A percentile compares a stretch with the other conserved stretches of the same genome.
These are phyloP conservation scores for Danio kyathit DNA, from an alignment of 2,797 vertebrate species.

Conservation along the genomic window DNA sequence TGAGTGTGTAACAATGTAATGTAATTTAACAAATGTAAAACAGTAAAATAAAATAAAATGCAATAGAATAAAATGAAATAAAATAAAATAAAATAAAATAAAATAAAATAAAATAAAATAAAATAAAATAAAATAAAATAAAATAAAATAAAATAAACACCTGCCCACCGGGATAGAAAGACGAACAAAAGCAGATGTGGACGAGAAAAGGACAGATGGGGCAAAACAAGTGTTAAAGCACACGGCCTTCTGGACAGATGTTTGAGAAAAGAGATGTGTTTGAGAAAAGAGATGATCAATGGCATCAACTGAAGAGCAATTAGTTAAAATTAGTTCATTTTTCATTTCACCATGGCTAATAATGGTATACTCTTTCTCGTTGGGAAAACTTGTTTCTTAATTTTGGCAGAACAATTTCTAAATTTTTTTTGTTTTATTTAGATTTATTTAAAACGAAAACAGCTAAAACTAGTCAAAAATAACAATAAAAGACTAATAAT, in stretches of 20 bases:
- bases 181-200: constrained; percentile 40
- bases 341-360: neutral
- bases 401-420: neutral
- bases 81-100: no score
- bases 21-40: no score
- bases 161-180: neutral
- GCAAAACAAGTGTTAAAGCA: neutral
- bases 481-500: no score
- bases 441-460: no score
- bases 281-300: constrained; percentile 68
- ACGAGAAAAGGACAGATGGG: constrained; percentile 8
- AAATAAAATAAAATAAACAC: constrained; percentile 7
- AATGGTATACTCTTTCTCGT: neutral
- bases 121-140: no score
- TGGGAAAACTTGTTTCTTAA: neutral
- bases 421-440: no score
- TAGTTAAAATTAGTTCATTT: constrained; percentile 77
- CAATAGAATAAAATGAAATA: no score
- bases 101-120: no score
- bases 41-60: no score
- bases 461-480: no score
- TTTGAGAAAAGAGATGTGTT: neutral
- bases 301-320: constrained; percentile 71
- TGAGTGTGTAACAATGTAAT: no score
- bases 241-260: constrained; percentile 7